Evolutionary conservation across 1,140 invertebrate genomes (phyloP), one percentile per base, ranked within the genome.

Genomic region (Drosophila kanapiae): DNA sequence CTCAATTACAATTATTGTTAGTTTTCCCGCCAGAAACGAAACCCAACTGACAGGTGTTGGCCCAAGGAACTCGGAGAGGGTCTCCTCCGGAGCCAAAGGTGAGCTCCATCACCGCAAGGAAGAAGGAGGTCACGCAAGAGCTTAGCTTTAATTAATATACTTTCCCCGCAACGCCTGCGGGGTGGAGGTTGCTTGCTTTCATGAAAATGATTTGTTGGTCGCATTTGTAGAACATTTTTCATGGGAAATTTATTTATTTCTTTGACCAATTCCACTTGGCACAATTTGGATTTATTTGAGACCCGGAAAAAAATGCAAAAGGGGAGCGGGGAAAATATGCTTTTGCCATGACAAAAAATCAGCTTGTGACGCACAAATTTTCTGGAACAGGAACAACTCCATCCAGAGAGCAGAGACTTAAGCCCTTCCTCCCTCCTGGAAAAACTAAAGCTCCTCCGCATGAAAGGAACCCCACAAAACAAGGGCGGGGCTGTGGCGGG

Each of bases 1-100:
- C 69, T 81, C 85, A 83, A 88, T 88, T 88, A 88, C 85, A 81
- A 78, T 84, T 80, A 68, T 78, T 78, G 85, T 84, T 90, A 84
- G 81, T 88, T 84, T 70, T 75, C 40, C 16, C 29, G 6, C 37
- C 43, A 23, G 10, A 33, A n/a, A 65, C 64, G 37, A 78, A 70
- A n/a, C 33, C 27, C 33, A 74, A 71, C 60, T 83, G 84, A 88
- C 84, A 88, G 84, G 84, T 88, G 84, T 63, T 72, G 37, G 18
- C 29, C 54, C 38, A 13, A 23, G 31, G 37, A 11, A 40, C 0
- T 18, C 10, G 49, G 14, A n/a, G 54, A 27, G 13, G 23, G 33
- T n/a, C 53, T 37, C 33, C 48, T 51, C n/a, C 13, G 18, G 40
- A 16, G 6, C 43, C n/a, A 11, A 54, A 45, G 56, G 23, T 18